Evolutionary conservation across 2,113 vertebrate species (phyloP).

Genomic region (Halichoerus grypus): DNA sequence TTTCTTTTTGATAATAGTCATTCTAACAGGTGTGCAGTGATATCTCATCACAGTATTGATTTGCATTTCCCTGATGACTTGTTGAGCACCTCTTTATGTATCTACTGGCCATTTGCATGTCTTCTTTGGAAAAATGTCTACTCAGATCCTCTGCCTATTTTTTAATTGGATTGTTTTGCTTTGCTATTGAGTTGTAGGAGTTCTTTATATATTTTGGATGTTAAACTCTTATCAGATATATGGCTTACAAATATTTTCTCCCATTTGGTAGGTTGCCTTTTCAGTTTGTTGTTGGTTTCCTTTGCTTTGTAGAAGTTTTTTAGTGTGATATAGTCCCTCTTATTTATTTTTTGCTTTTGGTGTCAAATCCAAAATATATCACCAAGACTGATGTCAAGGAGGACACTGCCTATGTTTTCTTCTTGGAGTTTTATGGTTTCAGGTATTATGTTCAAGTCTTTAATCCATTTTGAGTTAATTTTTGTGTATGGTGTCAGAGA

Average conservation of each 20-base stretch:
- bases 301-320: background rate
- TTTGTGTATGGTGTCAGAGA: background rate
- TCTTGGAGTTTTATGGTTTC: background rate
- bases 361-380: background rate
- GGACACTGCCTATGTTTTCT: background rate
- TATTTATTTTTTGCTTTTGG: background rate
- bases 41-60: background rate
- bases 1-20: background rate
- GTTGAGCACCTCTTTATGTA: background rate
- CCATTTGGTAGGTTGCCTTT: background rate
- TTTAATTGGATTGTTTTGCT: background rate
- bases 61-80: background rate
- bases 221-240: background rate
- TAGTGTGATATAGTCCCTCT: background rate
- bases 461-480: background rate
- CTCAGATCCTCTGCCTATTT: background rate
- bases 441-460: background rate
- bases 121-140: background rate
- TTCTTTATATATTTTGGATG: background rate
- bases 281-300: background rate
- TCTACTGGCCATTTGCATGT: background rate
- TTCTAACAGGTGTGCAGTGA: background rate
- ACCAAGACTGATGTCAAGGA: background rate
- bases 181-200: background rate
- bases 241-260: background rate